Percentiles rank a stretch among this genome's conserved stretches.
These are phyloP conservation scores for Serrognathus titanus DNA, from an alignment of 2,888 invertebrate species.

Conservation along the genomic window DNA sequence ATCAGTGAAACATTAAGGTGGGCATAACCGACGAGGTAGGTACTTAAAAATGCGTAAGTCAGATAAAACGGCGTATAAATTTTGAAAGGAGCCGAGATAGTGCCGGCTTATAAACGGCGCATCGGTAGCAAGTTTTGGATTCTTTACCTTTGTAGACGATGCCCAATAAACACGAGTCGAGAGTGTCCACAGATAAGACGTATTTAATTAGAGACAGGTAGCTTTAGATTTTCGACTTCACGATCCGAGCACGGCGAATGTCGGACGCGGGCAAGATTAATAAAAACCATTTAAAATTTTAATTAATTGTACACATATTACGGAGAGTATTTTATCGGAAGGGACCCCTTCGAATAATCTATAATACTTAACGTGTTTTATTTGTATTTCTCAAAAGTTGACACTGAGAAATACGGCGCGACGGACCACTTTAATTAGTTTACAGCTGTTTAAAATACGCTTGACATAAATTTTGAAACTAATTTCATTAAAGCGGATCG, in stretches of 20 bases:
- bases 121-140: constrained; percentile 29
- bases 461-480: constrained; percentile 22
- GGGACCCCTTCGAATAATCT: constrained; percentile 12
- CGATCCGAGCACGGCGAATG: constrained; percentile 6
- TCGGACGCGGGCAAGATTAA: constrained; percentile 14
- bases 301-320: constrained; percentile 21
- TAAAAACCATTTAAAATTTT: constrained; percentile 21
- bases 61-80: constrained; percentile 24
- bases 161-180: constrained; percentile 20
- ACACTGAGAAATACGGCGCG: constrained; percentile 9
- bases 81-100: constrained; percentile 21
- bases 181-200: constrained; percentile 18
- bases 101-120: constrained; percentile 25
- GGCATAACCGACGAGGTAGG: constrained; percentile 6
- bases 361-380: constrained; percentile 13
- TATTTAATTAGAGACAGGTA: constrained; percentile 26
- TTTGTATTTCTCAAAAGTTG: constrained; percentile 12
- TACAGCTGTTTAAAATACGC: constrained; percentile 21
- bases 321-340: constrained; percentile 20
- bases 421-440: constrained; percentile 22
- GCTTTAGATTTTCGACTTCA: constrained; percentile 21
- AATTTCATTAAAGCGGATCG: constrained; percentile 21
- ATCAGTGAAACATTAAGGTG: constrained; percentile 15
- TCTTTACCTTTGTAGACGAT: constrained; percentile 27
- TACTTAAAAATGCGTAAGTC: constrained; percentile 19